phyloP scores from a whole-genome alignment of 2,113 vertebrate species.

The Ursus arctos region DNA sequence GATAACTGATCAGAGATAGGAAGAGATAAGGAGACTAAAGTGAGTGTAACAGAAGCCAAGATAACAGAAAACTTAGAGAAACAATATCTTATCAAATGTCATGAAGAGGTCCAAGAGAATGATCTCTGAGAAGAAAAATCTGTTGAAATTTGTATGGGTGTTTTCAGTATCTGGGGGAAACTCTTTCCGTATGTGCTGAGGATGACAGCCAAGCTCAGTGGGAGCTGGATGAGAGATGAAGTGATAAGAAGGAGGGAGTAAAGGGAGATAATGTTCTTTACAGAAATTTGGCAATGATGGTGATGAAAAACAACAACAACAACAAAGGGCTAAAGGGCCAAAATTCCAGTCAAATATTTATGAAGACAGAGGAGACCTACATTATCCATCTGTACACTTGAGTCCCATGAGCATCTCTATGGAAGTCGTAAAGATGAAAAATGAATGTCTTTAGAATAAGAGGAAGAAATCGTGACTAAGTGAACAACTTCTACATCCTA shows the following conservation, averaged over 20 bases:
- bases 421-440: background rate
- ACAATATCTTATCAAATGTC: background rate
- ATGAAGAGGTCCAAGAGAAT: background rate
- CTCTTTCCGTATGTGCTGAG: background rate
- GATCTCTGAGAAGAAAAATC: background rate
- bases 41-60: background rate
- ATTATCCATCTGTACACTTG: background rate
- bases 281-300: background rate
- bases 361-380: background rate
- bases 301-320: background rate
- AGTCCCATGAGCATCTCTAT: background rate
- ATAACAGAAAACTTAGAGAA: background rate
- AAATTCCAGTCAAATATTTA: background rate
- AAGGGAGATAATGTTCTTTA: background rate
- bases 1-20: background rate
- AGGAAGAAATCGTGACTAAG: background rate
- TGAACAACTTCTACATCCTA: background rate
- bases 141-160: background rate
- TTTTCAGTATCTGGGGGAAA: background rate
- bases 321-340: background rate
- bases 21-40: background rate
- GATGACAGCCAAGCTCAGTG: background rate
- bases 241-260: background rate
- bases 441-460: background rate
- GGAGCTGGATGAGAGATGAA: background rate